These are phyloP conservation scores for Adineta ricciae DNA, from an alignment of 2,888 invertebrate genomes.

Conservation along the genomic window DNA sequence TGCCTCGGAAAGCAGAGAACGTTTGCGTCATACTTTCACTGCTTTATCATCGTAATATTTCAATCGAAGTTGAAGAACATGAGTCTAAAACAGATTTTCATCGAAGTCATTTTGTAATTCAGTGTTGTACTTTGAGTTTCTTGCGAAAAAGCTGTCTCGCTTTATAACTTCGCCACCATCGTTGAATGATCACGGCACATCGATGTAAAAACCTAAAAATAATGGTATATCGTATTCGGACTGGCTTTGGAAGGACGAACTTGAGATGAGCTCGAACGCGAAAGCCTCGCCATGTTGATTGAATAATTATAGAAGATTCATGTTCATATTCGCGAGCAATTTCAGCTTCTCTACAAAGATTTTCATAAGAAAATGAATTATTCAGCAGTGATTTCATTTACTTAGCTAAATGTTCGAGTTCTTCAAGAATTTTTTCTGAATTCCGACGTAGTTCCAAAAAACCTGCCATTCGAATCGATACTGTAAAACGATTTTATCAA, in stretches of 20 bases:
- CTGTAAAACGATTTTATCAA: background rate
- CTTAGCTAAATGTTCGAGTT: slow-evolving; percentile 12
- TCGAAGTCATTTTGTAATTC: background rate
- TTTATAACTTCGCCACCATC: background rate
- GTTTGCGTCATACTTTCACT: background rate
- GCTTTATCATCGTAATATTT: slow-evolving; percentile 16
- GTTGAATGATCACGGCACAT: background rate
- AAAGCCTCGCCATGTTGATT: background rate
- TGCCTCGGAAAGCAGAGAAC: background rate
- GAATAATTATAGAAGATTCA: background rate
- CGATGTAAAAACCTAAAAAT: background rate
- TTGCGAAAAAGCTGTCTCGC: background rate
- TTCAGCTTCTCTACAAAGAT: background rate
- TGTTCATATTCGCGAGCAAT: background rate
- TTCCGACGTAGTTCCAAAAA: background rate
- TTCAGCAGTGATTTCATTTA: background rate
- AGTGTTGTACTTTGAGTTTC: background rate
- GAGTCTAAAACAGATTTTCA: background rate
- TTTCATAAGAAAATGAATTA: background rate
- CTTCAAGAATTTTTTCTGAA: background rate
- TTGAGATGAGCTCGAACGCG: background rate
- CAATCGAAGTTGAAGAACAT: background rate
- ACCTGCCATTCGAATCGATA: background rate
- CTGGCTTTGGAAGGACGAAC: background rate
- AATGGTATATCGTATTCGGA: background rate